phyloP scores from a whole-genome alignment of 2,888 invertebrate species.

The Lasioglossum lativentre region DNA sequence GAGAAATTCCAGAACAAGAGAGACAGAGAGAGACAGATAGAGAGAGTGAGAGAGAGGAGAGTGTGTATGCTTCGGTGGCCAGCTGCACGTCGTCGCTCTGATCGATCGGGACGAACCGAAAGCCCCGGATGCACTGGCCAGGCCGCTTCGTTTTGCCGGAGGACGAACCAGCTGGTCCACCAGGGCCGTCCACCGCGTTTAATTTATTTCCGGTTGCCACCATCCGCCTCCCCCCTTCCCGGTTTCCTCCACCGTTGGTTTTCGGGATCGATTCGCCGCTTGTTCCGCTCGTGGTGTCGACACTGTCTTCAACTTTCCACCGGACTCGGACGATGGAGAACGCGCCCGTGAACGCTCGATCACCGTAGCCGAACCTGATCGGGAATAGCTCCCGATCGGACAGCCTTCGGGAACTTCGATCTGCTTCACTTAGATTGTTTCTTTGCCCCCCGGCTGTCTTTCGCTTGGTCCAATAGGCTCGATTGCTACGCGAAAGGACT shows the following conservation, averaged over 20 bases:
- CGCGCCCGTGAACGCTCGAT: background rate
- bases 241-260: background rate
- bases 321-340: background rate
- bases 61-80: conserved; percentile 18
- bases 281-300: background rate
- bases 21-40: background rate
- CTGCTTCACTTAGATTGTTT: background rate
- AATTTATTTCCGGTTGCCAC: conserved; percentile 43
- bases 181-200: conserved; percentile 37
- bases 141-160: conserved; percentile 44
- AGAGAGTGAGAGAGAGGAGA: background rate
- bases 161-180: conserved; percentile 26
- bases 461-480: background rate
- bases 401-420: background rate
- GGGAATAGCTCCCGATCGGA: background rate
- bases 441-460: background rate
- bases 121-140: conserved; percentile 49
- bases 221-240: background rate
- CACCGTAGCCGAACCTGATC: background rate
- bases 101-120: conserved; percentile 53
- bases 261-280: conserved; percentile 9
- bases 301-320: background rate
- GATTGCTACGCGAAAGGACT: background rate
- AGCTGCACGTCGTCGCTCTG: conserved; percentile 36
- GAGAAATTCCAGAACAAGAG: background rate